Percentiles rank a stretch among this genome's conserved stretches.
These are phyloP conservation scores for Lordiphosa stackelbergi DNA, from an alignment of 1,140 invertebrate species.

Conservation along the genomic window DNA sequence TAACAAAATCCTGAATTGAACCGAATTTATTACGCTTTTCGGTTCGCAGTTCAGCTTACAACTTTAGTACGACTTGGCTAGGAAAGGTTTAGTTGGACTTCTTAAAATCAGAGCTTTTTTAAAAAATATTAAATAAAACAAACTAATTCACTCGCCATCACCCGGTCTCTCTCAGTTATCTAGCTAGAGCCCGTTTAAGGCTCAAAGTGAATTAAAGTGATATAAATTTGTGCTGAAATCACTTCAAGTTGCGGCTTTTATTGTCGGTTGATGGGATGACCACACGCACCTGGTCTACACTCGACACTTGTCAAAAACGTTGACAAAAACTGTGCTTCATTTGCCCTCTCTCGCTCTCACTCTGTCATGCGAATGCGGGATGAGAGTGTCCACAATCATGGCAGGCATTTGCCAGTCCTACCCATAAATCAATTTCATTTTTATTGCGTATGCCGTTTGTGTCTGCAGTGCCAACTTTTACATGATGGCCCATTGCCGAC, in stretches of 20 bases:
- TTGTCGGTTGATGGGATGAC: constrained; percentile 10
- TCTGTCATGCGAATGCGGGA: background rate
- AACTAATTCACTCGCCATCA: too few relatives aligned
- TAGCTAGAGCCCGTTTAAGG: too few relatives aligned
- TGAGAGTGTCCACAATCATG: constrained; percentile 40
- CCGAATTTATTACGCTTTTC: too few relatives aligned
- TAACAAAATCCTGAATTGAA: too few relatives aligned
- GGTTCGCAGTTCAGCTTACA: too few relatives aligned
- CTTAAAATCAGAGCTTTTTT: too few relatives aligned
- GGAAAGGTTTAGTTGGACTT: too few relatives aligned
- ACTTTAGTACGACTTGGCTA: too few relatives aligned
- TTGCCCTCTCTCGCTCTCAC: constrained; percentile 8
- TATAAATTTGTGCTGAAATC: constrained; percentile 20
- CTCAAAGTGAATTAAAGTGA: too few relatives aligned
- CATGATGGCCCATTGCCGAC: constrained; percentile 39
- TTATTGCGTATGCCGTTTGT: constrained; percentile 62
- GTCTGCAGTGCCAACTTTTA: constrained; percentile 38
- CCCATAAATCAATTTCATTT: constrained; percentile 68
- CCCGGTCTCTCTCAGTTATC: too few relatives aligned
- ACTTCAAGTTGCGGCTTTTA: constrained; percentile 36
- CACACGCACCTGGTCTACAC: constrained; percentile 9
- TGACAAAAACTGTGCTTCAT: constrained; percentile 44
- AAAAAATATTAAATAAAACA: too few relatives aligned
- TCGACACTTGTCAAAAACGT: constrained; percentile 19
- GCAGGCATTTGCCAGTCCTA: constrained; percentile 38